Base-by-base conservation (phyloP, 2,113 vertebrate genomes). In the Lynx canadensis region DNA sequence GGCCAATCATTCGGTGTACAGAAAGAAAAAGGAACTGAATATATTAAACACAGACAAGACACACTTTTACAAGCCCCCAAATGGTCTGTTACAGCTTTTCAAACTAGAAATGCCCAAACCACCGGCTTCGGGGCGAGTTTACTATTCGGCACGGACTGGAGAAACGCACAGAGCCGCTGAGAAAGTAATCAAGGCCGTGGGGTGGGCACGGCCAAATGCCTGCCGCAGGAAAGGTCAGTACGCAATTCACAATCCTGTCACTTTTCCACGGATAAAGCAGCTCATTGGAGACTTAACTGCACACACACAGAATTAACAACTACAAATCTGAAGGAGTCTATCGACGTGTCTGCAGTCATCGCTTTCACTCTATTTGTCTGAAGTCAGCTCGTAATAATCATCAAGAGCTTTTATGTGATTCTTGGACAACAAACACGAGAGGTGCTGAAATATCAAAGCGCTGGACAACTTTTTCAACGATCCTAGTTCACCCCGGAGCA, bases 341-440 rank as follows among this genome's bases (percentile, higher is more conserved):
- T 0, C 31, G 55, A 29, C 2, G 10, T 11, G 50, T 29, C 63
- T 10, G 8, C 4, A 4, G 73, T 57, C 57, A n/a, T 11, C 5
- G 3, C 14, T 31, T 36, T 19, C 27, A 0, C 41, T 4, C 13
- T 1, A 10, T 36, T 15, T 57, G 48, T 69, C 84, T 36, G 23
- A 80, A 48, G 68, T 71, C 50, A 60, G 52, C 38, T 69, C 21
- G 7, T 55, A 11, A 12, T 18, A 11, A 15, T 36, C 36, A 45
- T 7, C 7, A 11, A 16, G 74, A 21, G 15, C 83, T 80, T n/a
- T 29, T 13, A 23, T 16, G 33, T 16, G 23, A 14, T 36, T 16
- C 48, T 0, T 11, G 15, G 63, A 4, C 33, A 41, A 55, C 69
- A 21, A n/a, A 29, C 1, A 23, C 0, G 2, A 4, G 38, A 10